Evolutionary conservation across 2,797 vertebrate species (phyloP).

Genomic region (Euphonia xanthogaster): DNA sequence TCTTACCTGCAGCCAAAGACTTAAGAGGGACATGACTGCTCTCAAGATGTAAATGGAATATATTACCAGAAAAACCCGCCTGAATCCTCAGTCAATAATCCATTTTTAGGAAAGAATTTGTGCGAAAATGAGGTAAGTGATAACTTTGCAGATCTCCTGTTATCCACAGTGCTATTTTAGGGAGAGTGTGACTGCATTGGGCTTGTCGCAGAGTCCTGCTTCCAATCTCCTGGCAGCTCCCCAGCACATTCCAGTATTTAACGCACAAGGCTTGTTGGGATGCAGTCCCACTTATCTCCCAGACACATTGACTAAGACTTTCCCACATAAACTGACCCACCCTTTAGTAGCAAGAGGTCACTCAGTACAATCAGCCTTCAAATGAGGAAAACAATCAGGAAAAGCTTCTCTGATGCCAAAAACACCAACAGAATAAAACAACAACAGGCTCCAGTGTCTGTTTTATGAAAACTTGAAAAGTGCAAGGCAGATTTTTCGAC

Average conservation of each 20-base stretch:
- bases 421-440: conserved; percentile 3
- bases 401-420: conserved; percentile 11
- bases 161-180: conserved; percentile 73
- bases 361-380: conserved; percentile 35
- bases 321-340: conserved; percentile 61
- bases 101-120: conserved; percentile 43
- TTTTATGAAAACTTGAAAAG: background rate
- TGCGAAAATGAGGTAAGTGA: conserved; percentile 66
- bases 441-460: background rate
- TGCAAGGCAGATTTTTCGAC: background rate
- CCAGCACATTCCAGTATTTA: conserved; percentile 69
- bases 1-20: background rate
- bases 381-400: conserved; percentile 47
- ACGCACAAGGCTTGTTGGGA: conserved; percentile 22
- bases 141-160: conserved; percentile 55
- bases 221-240: conserved; percentile 69
- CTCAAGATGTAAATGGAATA: background rate
- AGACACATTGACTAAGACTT: conserved; percentile 49
- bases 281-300: conserved; percentile 61
- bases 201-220: conserved; percentile 68
- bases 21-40: background rate
- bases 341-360: conserved; percentile 50
- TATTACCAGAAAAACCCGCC: background rate
- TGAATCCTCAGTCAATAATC: background rate
- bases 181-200: conserved; percentile 46